Base-by-base conservation (phyloP, 2,113 vertebrate genomes). In the Montifringilla adamsi region DNA sequence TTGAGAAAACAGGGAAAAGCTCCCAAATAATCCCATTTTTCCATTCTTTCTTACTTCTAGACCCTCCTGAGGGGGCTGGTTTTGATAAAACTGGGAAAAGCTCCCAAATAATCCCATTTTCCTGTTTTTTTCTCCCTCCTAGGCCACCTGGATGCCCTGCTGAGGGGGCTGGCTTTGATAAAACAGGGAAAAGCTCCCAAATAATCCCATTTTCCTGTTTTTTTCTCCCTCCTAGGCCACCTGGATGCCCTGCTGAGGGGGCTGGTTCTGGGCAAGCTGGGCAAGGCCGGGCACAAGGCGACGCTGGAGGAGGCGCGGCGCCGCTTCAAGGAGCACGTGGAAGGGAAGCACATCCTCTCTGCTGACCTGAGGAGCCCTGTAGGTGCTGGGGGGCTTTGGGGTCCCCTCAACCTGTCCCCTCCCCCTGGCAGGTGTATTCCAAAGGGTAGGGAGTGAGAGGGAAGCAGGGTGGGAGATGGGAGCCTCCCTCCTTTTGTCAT, bases 301-400 rank as follows among this genome's bases (percentile, higher is more conserved):
- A 99, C 99, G 0, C 68, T 99, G 96, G 99, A 99, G 77, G 99
- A 99, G 98, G 99, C 99, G 17, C 97, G 99, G 16, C 98, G 98
- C 86, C 98, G 99, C 50, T 99, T 99, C 98, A 99, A 98, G 95
- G 99, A 99, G 33, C 99, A 99, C 0, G 98, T 99, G 96, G 99
- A 99, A 60, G 99, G 98, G 35, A 99, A 98, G 64, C 98, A 98
- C 58, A 39, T 97, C 69, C 98, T 99, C 52, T 98, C 98, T 6
- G 99, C 99, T 28, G 99, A 99, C 94, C 98, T 99, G 84, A 98
- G 99, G 97, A 99, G 99, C 96, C 99, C 99, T 74, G 99, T 99
- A 97, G 84, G 98, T 17, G 8, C 14, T 62, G 27, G 20, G 30
- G 7, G 19, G 21, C 2, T 20, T 5, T 8, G 16, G 58, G 28